Evolutionary conservation across 2,888 invertebrate genomes (phyloP), one percentile per base, ranked within the genome.

Genomic region (Notocelia uddmanniana): DNA sequence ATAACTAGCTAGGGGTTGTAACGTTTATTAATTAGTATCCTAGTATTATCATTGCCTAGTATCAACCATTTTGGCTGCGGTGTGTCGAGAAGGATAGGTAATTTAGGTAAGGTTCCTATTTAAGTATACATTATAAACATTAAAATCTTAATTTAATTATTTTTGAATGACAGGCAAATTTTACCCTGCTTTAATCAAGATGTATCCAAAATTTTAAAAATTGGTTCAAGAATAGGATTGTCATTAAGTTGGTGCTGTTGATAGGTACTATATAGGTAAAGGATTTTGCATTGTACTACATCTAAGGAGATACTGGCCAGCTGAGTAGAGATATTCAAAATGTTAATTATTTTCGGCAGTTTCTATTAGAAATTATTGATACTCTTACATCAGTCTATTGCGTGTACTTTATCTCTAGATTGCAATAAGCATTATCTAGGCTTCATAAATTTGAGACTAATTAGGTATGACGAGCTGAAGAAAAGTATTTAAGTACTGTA

Each of bases 171-270:
- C 88, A 91, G 90, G 92, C 92, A 90, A 86, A 83, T 81, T 76
- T 84, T 91, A 92, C 92, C 92, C 92, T 92, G 92, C 88, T 87
- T 89, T 86, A 84, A 86, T 87, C 87, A 86, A 86, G 87, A 89
- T 80, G 81, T 85, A 83, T 89, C 81, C 80, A 89, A 87, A 87
- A 86, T 79, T 81, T 81, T 78, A 66, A 85, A 89, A 88, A 89
- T 89, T 91, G 90, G 88, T 90, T 89, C 89, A 80, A 85, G 84
- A 82, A 82, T 85, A 85, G 82, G 82, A 81, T 80, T 81, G 81
- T 78, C 55, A 62, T 75, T 74, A 69, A 62, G 54, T 72, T 68
- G 72, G 72, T 72, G 72, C 72, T 58, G 48, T 72, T n/a, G n/a
- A 34, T 63, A 54, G 45, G n/a, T 62, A 71, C 31, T 37, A 50